phyloP scores from a whole-genome alignment of 2,888 invertebrate species.

The Meteorus colon region DNA sequence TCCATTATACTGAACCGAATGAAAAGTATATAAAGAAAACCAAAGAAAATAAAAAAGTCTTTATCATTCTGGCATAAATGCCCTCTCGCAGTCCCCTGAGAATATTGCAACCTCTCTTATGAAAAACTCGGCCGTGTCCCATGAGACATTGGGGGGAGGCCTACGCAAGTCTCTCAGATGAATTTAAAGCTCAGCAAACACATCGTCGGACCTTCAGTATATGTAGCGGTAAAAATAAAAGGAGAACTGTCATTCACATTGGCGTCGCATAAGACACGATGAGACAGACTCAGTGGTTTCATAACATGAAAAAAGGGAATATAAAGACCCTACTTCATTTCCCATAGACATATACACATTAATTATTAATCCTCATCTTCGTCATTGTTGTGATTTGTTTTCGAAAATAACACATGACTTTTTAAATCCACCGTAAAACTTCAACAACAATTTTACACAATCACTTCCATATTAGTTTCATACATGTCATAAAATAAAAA shows the following conservation, averaged over 20 bases:
- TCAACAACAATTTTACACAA: not conserved
- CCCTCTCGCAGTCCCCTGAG: constrained; percentile 5
- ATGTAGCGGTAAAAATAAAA: constrained; percentile 27
- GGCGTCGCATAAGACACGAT: constrained; percentile 25
- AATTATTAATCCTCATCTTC: constrained; percentile 4
- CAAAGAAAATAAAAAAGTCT: constrained; percentile 19
- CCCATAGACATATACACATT: not conserved
- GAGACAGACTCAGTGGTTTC: constrained; percentile 37
- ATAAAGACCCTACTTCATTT: not conserved
- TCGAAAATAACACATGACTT: not conserved
- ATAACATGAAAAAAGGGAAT: constrained; percentile 6
- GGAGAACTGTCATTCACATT: constrained; percentile 23
- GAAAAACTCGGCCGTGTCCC: constrained; percentile 14
- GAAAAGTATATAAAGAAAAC: constrained; percentile 21
- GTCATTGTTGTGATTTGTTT: not conserved
- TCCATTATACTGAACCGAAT: not conserved
- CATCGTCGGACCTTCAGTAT: constrained; percentile 17
- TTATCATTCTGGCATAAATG: constrained; percentile 19
- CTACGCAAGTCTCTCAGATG: constrained; percentile 28
- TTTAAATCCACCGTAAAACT: too few relatives aligned
- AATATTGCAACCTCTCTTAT: constrained; percentile 24
- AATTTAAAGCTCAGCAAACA: constrained; percentile 31
- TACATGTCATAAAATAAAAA: not conserved
- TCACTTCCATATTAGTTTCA: not conserved
- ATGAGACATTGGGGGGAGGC: constrained; percentile 23